Evolutionary conservation across 2,113 vertebrate genomes (phyloP).

Genomic region (Archocentrus centrarchus): DNA sequence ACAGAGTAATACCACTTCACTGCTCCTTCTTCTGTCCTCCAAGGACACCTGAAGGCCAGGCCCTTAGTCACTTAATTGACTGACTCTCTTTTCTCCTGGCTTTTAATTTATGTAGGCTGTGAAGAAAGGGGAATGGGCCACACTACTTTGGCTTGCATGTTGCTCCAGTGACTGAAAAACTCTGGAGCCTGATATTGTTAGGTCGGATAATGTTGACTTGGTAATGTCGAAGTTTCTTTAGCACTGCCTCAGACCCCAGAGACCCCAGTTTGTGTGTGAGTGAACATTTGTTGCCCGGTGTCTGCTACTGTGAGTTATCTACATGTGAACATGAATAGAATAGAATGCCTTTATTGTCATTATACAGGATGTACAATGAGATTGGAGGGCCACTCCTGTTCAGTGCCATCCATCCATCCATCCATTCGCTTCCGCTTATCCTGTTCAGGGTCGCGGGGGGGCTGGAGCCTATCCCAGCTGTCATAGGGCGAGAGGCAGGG

Average conservation of each 20-base stretch:
- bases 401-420: no score
- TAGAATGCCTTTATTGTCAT: no score
- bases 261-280: neutral
- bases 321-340: neutral
- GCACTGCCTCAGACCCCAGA: neutral
- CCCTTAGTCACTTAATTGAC: constrained; percentile 70
- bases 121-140: constrained; percentile 10
- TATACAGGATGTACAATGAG: no score
- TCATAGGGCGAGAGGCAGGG: no score
- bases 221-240: constrained; percentile 40
- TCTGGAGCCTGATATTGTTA: neutral
- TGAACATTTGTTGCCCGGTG: neutral
- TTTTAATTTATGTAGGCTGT: constrained; percentile 72
- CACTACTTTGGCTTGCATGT: constrained; percentile 19
- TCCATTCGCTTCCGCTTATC: no score
- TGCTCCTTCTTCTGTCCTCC: constrained; percentile 66
- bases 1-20: constrained; percentile 39
- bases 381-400: no score
- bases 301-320: neutral
- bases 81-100: constrained; percentile 48
- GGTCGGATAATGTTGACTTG: constrained; percentile 31
- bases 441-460: no score
- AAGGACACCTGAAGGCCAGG: constrained; percentile 81
- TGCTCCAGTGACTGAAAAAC: constrained; percentile 8
- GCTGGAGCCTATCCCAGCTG: no score